Conservation (phyloP, 1,140 invertebrate species). For the Tachypleus tridentatus region DNA sequence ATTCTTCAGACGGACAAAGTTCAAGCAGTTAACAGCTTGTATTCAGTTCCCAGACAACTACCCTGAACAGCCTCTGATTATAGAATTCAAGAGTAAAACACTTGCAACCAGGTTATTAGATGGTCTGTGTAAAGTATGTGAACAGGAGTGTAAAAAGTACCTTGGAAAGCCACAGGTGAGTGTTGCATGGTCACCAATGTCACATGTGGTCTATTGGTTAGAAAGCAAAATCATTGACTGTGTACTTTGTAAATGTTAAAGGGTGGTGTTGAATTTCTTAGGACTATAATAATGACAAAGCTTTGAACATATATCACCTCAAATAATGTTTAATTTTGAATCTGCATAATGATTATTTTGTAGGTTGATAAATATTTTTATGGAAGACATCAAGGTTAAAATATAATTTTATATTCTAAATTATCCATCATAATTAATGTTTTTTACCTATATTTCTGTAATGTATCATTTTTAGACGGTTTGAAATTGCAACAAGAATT, state of each 20-base stretch:
- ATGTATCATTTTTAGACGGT: neutral
- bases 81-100: conserved; percentile 61
- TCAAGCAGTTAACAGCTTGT: conserved; percentile 49
- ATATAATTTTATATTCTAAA: no score
- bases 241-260: no score
- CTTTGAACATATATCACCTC: no score
- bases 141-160: conserved; percentile 49
- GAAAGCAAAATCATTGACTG: no score
- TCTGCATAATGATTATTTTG: no score
- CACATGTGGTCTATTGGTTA: no score
- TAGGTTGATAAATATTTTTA: no score
- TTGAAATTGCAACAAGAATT: neutral
- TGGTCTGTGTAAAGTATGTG: conserved; percentile 48
- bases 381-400: no score
- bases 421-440: conserved; percentile 8
- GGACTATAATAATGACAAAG: no score
- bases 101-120: conserved; percentile 49
- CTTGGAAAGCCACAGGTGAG: conserved; percentile 41
- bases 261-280: no score
- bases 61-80: conserved; percentile 41
- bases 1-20: conserved; percentile 41
- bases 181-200: neutral
- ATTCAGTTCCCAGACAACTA: conserved; percentile 53
- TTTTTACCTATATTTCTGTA: conserved; percentile 3
- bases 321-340: no score